Percentiles rank a stretch among this genome's conserved stretches.
Evolutionary conservation across 1,140 invertebrate genomes (phyloP).

Genomic region (Cephus cinctus): DNA sequence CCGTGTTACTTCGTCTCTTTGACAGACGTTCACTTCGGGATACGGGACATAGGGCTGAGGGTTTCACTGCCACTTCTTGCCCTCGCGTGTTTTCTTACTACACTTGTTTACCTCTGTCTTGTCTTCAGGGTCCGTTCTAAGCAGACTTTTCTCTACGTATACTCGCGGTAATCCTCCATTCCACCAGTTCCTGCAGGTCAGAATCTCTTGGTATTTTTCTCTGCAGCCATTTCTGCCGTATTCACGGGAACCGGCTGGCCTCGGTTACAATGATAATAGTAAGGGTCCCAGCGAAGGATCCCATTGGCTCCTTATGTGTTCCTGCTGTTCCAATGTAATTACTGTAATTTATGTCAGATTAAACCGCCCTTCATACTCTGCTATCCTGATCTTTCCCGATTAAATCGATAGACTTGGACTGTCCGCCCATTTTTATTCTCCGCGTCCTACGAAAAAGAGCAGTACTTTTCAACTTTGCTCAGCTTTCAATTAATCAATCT

Average conservation of each 20-base stretch:
- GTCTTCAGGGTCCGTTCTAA: conserved; percentile 28
- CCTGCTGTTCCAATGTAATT: conserved; percentile 27
- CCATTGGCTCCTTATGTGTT: conserved; percentile 11
- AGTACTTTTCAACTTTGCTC: not conserved
- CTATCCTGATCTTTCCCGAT: conserved; percentile 36
- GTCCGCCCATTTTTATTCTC: too few species aligned
- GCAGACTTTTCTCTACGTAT: conserved; percentile 17
- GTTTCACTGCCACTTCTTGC: conserved; percentile 33
- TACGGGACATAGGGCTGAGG: too few species aligned
- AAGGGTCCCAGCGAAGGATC: conserved; percentile 5
- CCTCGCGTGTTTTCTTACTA: conserved; percentile 35
- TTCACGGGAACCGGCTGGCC: not conserved
- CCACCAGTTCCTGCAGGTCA: too few species aligned
- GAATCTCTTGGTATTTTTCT: too few species aligned
- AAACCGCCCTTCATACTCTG: conserved; percentile 22
- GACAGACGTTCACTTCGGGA: too few species aligned
- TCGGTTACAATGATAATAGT: conserved; percentile 16
- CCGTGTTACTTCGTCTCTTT: too few species aligned
- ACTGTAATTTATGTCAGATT: conserved; percentile 26
- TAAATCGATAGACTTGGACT: conserved; percentile 35
- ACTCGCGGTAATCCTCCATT: too few species aligned
- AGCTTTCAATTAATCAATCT: not conserved
- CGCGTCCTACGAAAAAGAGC: too few species aligned
- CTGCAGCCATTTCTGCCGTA: not conserved
- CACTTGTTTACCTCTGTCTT: conserved; percentile 42